Base-by-base conservation (phyloP, 1,140 invertebrate species). In the Drosophila mauritiana region DNA sequence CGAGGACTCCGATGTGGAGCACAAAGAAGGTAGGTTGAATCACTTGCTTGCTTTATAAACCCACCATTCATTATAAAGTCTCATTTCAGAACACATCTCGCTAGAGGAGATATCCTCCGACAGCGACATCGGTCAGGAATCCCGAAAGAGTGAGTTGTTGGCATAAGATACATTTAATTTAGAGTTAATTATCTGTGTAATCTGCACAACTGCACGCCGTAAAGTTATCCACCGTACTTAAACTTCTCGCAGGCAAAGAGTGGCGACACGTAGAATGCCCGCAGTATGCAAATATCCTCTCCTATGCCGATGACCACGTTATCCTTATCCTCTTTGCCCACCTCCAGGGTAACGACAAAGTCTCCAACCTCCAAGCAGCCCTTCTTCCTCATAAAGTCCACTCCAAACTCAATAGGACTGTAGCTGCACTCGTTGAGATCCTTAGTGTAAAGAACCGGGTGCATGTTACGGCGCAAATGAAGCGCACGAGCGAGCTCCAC, bases 21-120 rank as follows among this genome's bases (percentile, higher is more conserved):
- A 56, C n/a, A 78, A 90, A 7, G 77, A 91, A 15, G 91, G 90
- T 91, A 59, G 39, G 59, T 46, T 13, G 0, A 1, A 42, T 5
- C 3, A 2, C 17, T 0, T 1, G 2, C 0, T 3, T 12, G 22
- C 25, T 7, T 0, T 8, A 1, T 13, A 11, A 13, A 13, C 1
- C 4, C 13, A 1, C 4, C 13, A 1, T 8, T 1, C 8, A 42
- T 10, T n/a, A 10, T 5, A 12, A 3, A 6, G 10, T 45, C 4
- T 3, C 13, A 6, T 34, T 61, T 64, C 2, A 85, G 94, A 94
- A 75, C 94, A 94, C n/a, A 94, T 94, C 51, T 94, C 94, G 0
- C 82, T 94, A 67, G 94, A 94, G 59, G 94, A 94, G 80, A 94
- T 94, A 36, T 94, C 94, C 3, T 94, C 94, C 0, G 94, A 94